Evolutionary conservation across 1,140 invertebrate species (phyloP).

Genomic region (Euura lappo): DNA sequence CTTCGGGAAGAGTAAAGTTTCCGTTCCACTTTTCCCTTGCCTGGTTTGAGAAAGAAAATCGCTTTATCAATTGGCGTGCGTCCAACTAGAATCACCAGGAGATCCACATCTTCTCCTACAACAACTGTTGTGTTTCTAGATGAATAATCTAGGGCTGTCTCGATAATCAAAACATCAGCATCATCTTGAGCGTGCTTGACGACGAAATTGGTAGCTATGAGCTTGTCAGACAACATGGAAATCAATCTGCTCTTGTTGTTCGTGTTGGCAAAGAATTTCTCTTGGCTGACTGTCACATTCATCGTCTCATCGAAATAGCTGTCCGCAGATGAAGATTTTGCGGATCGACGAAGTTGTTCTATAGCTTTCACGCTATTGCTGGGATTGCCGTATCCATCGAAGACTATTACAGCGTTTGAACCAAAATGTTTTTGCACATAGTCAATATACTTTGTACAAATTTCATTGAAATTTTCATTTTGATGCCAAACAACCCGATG

Average conservation of each 20-base stretch:
- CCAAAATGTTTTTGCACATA: constrained; percentile 20
- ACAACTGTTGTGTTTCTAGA: constrained; percentile 26
- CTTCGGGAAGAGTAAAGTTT: constrained; percentile 9
- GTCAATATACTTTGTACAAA: constrained; percentile 50
- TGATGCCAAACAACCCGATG: constrained; percentile 38
- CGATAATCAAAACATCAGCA: constrained; percentile 3
- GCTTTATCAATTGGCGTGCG: constrained; percentile 38
- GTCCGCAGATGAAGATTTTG: constrained; percentile 9
- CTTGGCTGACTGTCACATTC: constrained; percentile 6
- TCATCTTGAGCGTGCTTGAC: constrained; percentile 23
- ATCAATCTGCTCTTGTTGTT: not conserved
- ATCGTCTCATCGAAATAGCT: constrained; percentile 18
- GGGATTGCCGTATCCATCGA: constrained; percentile 25
- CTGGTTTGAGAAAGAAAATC: constrained; percentile 48
- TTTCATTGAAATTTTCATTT: constrained; percentile 41
- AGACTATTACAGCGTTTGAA: constrained; percentile 19
- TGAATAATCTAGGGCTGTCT: constrained; percentile 29
- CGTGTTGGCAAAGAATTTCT: constrained; percentile 8
- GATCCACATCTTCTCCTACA: constrained; percentile 38
- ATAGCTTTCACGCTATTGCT: not conserved
- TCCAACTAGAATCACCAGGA: constrained; percentile 33
- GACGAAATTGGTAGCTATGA: not conserved
- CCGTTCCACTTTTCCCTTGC: constrained; percentile 40
- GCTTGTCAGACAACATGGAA: not conserved
- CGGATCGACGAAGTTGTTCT: constrained; percentile 1